Conservation (phyloP, 2,113 vertebrate species). For the Nyctibius bracteatus region DNA sequence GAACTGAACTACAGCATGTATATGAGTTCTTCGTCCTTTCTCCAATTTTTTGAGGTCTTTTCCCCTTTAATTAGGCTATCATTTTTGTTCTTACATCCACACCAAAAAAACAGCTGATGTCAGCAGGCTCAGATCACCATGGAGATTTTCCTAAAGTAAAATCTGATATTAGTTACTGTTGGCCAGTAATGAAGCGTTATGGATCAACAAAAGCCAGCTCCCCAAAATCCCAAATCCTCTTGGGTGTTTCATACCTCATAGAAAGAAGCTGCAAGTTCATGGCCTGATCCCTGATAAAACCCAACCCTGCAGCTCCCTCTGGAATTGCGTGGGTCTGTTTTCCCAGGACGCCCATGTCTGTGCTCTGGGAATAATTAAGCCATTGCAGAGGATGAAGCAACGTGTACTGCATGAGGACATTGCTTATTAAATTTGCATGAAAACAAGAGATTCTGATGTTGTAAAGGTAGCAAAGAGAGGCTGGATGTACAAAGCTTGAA, state of each 20-base stretch:
- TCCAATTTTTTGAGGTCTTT: not conserved
- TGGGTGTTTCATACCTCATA: not conserved
- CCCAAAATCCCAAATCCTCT: not conserved
- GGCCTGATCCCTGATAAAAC: not conserved
- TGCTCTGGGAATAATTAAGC: not conserved
- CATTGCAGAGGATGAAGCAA: not conserved
- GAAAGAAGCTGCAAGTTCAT: not conserved
- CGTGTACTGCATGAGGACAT: not conserved
- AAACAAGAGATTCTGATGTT: not conserved
- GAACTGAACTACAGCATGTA: not conserved
- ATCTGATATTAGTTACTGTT: not conserved
- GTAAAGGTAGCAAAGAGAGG: not conserved
- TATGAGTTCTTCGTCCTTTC: not conserved
- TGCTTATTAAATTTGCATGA: not conserved
- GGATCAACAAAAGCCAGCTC: not conserved
- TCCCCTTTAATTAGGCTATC: not conserved
- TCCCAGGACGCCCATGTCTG: not conserved
- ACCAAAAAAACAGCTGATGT: constrained; percentile 11
- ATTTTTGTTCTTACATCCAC: not conserved
- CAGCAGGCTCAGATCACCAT: constrained; percentile 52
- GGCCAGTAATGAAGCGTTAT: not conserved
- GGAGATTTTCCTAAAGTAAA: constrained; percentile 46
- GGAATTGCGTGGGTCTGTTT: not conserved
- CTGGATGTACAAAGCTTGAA: not conserved
- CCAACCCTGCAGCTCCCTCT: not conserved